Evolutionary conservation across 2,113 vertebrate genomes (phyloP).

Genomic region (Antennarius striatus): DNA sequence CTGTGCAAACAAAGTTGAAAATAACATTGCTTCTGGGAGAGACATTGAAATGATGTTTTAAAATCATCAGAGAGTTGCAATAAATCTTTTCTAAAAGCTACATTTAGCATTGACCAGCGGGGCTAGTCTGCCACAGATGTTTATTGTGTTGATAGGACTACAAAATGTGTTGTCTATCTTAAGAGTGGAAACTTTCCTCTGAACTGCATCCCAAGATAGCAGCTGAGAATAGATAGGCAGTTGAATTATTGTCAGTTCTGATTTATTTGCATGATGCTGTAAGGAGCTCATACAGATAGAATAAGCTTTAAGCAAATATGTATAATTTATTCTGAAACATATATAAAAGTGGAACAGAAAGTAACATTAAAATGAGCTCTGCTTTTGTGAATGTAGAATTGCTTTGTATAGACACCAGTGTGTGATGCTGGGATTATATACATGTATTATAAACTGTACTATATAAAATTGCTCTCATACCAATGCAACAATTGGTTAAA

Average conservation of each 20-base stretch:
- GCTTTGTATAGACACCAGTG: too few relatives aligned
- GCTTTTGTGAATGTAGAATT: too few relatives aligned
- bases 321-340: too few relatives aligned
- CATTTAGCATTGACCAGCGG: slow-evolving; percentile 59
- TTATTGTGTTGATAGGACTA: slow-evolving; percentile 53
- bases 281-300: slow-evolving; percentile 10
- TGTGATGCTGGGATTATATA: too few relatives aligned
- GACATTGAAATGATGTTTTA: slow-evolving; percentile 50
- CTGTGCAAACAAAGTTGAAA: slow-evolving; percentile 33
- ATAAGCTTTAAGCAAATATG: slow-evolving; percentile 11
- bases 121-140: slow-evolving; percentile 66
- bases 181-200: slow-evolving; percentile 27
- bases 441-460: too few relatives aligned
- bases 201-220: slow-evolving; percentile 23
- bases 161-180: slow-evolving; percentile 15
- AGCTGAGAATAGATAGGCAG: too few relatives aligned
- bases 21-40: slow-evolving; percentile 37
- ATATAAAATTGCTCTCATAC: too few relatives aligned
- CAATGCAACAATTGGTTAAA: too few relatives aligned
- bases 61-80: slow-evolving; percentile 40
- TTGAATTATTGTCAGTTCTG: slow-evolving; percentile 28
- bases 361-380: too few relatives aligned
- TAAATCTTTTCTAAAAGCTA: slow-evolving; percentile 54
- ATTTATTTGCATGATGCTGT: slow-evolving; percentile 2
- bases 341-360: too few relatives aligned